Conservation (phyloP, 2,888 invertebrate species). For the Yponomeuta evonymella region DNA sequence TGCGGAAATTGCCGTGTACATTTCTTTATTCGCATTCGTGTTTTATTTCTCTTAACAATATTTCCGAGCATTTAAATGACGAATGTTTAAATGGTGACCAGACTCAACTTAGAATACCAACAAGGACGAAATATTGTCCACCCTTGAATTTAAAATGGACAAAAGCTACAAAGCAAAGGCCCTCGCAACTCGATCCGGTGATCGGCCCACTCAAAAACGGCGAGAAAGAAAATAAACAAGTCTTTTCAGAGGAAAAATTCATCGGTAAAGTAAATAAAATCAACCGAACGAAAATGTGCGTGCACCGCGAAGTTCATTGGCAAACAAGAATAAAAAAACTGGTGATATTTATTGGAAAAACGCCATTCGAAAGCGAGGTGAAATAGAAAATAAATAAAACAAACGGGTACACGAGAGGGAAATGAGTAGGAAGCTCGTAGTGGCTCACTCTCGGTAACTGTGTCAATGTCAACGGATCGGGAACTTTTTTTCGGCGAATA, state of each 20-base stretch:
- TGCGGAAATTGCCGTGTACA: background rate
- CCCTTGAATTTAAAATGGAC: background rate
- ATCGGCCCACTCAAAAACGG: background rate
- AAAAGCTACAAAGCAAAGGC: background rate
- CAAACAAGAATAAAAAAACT: constrained; percentile 35
- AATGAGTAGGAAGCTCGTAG: constrained; percentile 45
- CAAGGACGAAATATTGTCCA: background rate
- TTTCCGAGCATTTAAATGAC: background rate
- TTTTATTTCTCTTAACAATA: background rate
- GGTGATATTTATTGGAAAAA: constrained; percentile 31
- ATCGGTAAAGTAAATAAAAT: constrained; percentile 11
- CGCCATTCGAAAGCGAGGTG: constrained; percentile 40
- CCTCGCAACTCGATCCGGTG: background rate
- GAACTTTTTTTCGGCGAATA: constrained; percentile 18
- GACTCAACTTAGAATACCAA: background rate
- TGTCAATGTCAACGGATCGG: constrained; percentile 67
- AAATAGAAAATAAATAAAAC: constrained; percentile 41
- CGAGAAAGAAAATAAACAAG: background rate
- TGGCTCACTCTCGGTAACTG: constrained; percentile 38
- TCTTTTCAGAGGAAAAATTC: background rate
- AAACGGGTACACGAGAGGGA: constrained; percentile 26
- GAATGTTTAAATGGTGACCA: background rate
- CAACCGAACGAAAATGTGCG: constrained; percentile 6
- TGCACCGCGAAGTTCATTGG: constrained; percentile 15
- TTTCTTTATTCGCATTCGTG: background rate